Percentiles rank a stretch among this genome's conserved stretches.
Evolutionary conservation across 2,797 vertebrate species (phyloP).

Genomic region (Falco biarmicus): DNA sequence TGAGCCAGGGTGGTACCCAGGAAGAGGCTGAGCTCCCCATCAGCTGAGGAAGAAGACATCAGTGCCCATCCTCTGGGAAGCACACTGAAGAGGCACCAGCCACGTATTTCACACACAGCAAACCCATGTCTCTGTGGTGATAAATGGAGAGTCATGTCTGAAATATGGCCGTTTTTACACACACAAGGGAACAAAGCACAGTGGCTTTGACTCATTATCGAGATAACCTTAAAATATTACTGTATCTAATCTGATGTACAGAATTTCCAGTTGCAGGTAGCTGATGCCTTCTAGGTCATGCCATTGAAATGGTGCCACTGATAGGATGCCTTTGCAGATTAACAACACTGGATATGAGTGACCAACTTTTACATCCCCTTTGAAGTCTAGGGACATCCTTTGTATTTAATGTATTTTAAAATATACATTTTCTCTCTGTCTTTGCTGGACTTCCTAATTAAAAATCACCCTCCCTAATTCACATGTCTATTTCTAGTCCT

Average conservation of each 20-base stretch:
- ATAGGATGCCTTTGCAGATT: background rate
- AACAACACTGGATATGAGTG: background rate
- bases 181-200: background rate
- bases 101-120: background rate
- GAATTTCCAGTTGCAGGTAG: background rate
- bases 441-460: background rate
- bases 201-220: background rate
- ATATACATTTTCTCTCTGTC: background rate
- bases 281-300: background rate
- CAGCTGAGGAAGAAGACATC: rapidly evolving
- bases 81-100: rapidly evolving
- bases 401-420: background rate
- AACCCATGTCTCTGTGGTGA: background rate
- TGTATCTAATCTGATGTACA: background rate
- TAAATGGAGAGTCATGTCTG: background rate
- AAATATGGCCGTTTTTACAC: background rate
- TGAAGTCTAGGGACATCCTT: background rate
- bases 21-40: background rate
- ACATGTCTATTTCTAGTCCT: background rate
- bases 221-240: background rate
- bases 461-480: background rate
- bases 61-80: rapidly evolving
- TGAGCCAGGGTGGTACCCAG: rapidly evolving
- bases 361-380: background rate
- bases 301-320: rapidly evolving